Base-by-base conservation (phyloP, 2,113 vertebrate species). In the Gasterosteus nipponicus region DNA sequence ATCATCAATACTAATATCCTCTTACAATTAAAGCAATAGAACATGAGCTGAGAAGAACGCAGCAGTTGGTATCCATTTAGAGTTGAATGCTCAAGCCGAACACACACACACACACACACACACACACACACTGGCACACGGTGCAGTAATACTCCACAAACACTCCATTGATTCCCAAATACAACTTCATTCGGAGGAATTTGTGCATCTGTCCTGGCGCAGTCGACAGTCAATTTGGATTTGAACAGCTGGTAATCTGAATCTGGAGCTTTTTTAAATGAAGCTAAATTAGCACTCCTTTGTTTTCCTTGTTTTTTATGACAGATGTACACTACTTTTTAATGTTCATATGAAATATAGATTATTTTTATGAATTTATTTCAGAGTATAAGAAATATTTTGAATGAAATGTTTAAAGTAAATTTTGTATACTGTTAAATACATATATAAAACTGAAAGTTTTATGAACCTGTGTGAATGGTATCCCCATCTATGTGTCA, bases 361-460 rank as follows among this genome's bases (percentile, higher is more conserved):
- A 96, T 95, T 97, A 98, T 99, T 98, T 95, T 99, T 97, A 94
- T 90, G 95, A 95, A 95, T 95, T 97, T 94, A 95, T 96, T 96
- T 95, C 93, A 95, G 95, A 97, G 94, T 95, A 94, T 91, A 89
- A 91, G 93, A 94, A 95, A 95, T 96, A 97, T 97, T 96, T 97
- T 97, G 92, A 93, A 87, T 83, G 47, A 89, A 92, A 89, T 87
- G 93, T 95, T 95, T 95, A 95, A 95, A 94, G 90, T 82, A 84
- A 90, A 90, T 94, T 98, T 97, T 97, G 91, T 93, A 96, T 92
- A 91, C 93, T 93, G 93, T 93, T 94, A 93, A 95, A 84, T 75
- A 80, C 92, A 93, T 95, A 94, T 96, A 95, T 95, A 83, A 95
- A 96, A 95, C 94, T 93, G 93, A 96, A 95, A 92, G 89, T 96